A percentile compares a stretch with the other conserved stretches of the same genome.
phyloP scores from a whole-genome alignment of 2,113 vertebrate species.

The Perca flavescens region DNA sequence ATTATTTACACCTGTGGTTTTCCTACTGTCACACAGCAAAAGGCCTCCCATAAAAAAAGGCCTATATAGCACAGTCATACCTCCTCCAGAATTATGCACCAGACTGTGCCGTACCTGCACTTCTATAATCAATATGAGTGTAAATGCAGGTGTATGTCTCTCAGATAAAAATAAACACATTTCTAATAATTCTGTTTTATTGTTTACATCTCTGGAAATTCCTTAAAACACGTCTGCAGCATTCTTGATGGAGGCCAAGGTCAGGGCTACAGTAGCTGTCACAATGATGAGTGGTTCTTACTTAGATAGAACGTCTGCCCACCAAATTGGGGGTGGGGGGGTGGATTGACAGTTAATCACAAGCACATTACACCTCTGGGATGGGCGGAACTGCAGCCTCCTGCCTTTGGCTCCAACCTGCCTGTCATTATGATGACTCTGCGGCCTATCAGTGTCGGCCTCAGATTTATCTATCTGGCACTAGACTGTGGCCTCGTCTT shows the following conservation, averaged over 20 bases:
- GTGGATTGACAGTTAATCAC: slow-evolving; percentile 85
- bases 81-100: background rate
- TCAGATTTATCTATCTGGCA: slow-evolving; percentile 75
- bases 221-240: slow-evolving; percentile 14
- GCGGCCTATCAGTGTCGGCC: slow-evolving; percentile 69
- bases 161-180: background rate
- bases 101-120: background rate
- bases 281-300: slow-evolving; percentile 78
- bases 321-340: slow-evolving; percentile 42
- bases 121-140: too few species aligned
- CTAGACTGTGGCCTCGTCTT: slow-evolving; percentile 65
- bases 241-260: slow-evolving; percentile 72
- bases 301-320: slow-evolving; percentile 73
- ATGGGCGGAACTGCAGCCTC: slow-evolving; percentile 66
- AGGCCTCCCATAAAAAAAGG: background rate
- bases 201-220: slow-evolving; percentile 14
- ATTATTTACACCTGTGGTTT: background rate
- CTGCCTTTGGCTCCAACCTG: slow-evolving; percentile 67
- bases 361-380: slow-evolving; percentile 79
- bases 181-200: slow-evolving; percentile 1
- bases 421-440: slow-evolving; percentile 77
- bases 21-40: background rate
- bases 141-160: background rate
- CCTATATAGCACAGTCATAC: background rate
- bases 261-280: slow-evolving; percentile 74